These are phyloP conservation scores for Ylistrum balloti DNA, from an alignment of 1,140 invertebrate species.

Conservation along the genomic window DNA sequence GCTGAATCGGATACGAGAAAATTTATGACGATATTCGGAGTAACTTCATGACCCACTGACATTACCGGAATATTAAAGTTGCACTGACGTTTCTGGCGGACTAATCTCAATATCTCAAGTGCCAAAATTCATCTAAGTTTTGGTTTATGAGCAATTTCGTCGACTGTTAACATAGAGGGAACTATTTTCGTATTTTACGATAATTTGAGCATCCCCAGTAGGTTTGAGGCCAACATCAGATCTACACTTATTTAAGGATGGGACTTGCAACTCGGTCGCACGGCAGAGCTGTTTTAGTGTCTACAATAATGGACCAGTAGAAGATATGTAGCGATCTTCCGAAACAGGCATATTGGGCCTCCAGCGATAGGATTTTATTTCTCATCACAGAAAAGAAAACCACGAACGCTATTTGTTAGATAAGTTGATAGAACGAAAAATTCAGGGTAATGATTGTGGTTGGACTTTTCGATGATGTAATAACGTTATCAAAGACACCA, in stretches of 20 bases:
- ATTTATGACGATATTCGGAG: no score
- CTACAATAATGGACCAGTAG: not conserved
- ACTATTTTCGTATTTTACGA: constrained; percentile 40
- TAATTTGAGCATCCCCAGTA: constrained; percentile 26
- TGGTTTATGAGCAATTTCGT: constrained; percentile 30
- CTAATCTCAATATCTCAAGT: constrained; percentile 34
- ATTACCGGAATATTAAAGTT: not conserved
- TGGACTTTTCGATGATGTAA: not conserved
- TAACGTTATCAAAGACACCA: not conserved
- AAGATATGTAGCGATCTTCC: not conserved
- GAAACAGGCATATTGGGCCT: constrained; percentile 25
- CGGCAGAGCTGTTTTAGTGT: not conserved
- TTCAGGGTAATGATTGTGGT: not conserved
- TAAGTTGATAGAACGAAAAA: not conserved
- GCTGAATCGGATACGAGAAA: not conserved
- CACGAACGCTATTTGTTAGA: not conserved
- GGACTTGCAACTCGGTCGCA: not conserved
- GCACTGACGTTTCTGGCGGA: not conserved
- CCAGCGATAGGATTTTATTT: not conserved
- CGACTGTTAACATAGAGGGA: not conserved
- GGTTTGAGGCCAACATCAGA: not conserved
- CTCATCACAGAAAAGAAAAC: not conserved
- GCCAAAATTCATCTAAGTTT: constrained; percentile 39
- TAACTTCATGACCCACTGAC: not conserved
- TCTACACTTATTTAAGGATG: not conserved